Conservation (phyloP, 2,797 vertebrate species). For the Anabas testudineus region DNA sequence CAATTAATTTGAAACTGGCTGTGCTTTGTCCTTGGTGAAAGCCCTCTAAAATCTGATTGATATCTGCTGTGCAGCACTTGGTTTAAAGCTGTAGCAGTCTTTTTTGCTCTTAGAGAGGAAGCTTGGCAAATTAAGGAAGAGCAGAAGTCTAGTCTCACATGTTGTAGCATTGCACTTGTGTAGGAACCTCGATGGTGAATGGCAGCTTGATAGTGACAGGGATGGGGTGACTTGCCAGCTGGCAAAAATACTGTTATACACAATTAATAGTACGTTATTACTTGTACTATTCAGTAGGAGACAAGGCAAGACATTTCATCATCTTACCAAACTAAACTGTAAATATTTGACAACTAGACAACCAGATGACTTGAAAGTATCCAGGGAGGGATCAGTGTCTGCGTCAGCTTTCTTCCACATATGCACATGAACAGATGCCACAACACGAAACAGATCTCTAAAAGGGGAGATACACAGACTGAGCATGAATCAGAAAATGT, state of each 20-base stretch:
- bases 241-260: conserved; percentile 13
- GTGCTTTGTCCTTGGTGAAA: conserved; percentile 69
- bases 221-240: conserved; percentile 34
- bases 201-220: conserved; percentile 42
- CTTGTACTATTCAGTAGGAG: too few species aligned
- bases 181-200: conserved; percentile 31
- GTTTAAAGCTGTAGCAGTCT: conserved; percentile 31
- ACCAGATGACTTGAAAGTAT: conserved; percentile 11
- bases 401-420: conserved; percentile 42
- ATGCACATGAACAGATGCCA: conserved; percentile 49
- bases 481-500: not conserved
- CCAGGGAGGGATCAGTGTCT: conserved; percentile 30
- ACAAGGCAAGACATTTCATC: not conserved
- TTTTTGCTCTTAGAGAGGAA: not conserved
- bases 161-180: conserved; percentile 1
- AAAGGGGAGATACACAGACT: not conserved
- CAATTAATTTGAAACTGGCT: conserved; percentile 65
- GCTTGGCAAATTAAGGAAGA: conserved; percentile 36
- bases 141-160: conserved; percentile 34
- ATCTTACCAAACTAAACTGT: not conserved
- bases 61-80: conserved; percentile 34
- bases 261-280: conserved; percentile 2
- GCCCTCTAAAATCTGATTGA: conserved; percentile 58
- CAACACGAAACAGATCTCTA: conserved; percentile 20
- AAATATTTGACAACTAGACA: not conserved